These are phyloP conservation scores for Noctua comes DNA, from an alignment of 2,888 invertebrate genomes.

Conservation along the genomic window DNA sequence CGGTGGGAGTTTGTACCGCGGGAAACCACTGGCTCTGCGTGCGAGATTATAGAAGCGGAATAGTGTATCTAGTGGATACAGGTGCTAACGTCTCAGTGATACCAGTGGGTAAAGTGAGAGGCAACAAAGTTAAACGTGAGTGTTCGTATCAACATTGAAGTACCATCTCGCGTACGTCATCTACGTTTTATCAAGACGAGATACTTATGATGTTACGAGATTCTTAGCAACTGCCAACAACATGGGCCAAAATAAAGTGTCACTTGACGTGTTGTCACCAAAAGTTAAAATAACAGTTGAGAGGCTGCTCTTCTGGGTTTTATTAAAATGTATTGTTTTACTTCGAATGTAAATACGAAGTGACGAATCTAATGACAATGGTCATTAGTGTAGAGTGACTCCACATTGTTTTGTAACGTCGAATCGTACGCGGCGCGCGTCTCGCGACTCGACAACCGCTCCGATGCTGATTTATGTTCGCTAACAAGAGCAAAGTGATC, in stretches of 20 bases:
- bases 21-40: no score
- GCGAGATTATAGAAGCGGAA: no score
- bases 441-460: slow-evolving; percentile 49
- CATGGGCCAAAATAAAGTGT: not conserved
- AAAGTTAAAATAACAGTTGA: not conserved
- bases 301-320: not conserved
- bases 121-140: no score
- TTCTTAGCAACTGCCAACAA: not conserved
- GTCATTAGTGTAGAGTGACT: not conserved
- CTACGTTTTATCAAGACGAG: no score
- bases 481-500: slow-evolving; percentile 63
- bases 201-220: not conserved
- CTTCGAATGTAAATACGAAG: slow-evolving; percentile 36
- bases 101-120: no score
- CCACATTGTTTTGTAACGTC: slow-evolving; percentile 31
- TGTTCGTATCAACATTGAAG: no score
- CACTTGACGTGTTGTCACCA: not conserved
- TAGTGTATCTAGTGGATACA: no score
- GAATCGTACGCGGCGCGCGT: no score
- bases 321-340: not conserved
- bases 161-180: no score
- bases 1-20: no score
- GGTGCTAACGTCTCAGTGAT: no score
- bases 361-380: slow-evolving; percentile 47
- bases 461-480: slow-evolving; percentile 69